phyloP scores from a whole-genome alignment of 2,797 vertebrate species.

The Premnoplex brunnescens region DNA sequence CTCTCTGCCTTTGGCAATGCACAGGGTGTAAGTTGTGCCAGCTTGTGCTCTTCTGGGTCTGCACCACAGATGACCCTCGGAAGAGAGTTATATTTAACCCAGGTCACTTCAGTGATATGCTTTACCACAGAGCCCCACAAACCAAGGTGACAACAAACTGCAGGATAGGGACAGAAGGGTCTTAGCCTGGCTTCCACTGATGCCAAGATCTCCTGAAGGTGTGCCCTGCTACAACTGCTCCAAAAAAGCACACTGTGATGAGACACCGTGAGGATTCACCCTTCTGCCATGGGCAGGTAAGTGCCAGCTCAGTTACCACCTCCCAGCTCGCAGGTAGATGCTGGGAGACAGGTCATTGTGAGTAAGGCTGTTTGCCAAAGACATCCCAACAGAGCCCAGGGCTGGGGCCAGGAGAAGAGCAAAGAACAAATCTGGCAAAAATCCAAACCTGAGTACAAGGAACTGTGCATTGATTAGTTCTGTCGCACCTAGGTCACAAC shows the following conservation, averaged over 20 bases:
- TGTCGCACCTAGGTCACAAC: background rate
- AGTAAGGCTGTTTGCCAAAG: background rate
- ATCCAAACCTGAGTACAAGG: background rate
- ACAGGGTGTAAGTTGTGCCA: background rate
- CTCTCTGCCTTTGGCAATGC: background rate
- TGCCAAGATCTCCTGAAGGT: background rate
- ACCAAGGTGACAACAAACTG: background rate
- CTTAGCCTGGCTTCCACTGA: background rate
- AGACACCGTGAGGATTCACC: background rate
- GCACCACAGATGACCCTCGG: accelerated
- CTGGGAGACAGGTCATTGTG: background rate
- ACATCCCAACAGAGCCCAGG: background rate
- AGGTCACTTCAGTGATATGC: background rate
- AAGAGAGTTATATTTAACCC: background rate
- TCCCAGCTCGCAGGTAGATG: background rate
- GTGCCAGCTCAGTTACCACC: background rate
- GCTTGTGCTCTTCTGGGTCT: background rate
- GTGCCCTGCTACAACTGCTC: background rate
- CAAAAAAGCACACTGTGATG: background rate
- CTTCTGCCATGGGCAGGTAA: background rate
- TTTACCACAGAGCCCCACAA: background rate
- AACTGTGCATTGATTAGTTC: background rate
- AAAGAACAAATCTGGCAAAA: background rate
- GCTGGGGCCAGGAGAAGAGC: background rate
- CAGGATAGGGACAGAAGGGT: background rate